Percentiles rank a stretch among this genome's conserved stretches.
phyloP scores from a whole-genome alignment of 23 tunicate genomes.

The Halocynthia roretzi region DNA sequence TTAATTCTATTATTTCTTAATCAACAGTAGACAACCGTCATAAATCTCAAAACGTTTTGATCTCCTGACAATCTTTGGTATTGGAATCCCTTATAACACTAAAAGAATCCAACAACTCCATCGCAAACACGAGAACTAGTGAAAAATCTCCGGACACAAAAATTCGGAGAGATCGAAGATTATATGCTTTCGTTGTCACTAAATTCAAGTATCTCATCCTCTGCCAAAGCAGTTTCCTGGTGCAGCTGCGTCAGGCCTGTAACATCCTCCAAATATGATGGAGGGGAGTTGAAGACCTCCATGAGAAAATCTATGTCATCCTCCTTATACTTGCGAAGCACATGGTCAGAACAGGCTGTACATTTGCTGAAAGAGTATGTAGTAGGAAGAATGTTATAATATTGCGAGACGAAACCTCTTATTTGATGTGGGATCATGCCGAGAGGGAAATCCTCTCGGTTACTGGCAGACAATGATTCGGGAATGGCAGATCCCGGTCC shows the following conservation, averaged over 20 bases:
- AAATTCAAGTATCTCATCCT: conserved; percentile 63
- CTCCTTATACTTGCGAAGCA: conserved; percentile 31
- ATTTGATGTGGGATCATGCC: conserved; percentile 96
- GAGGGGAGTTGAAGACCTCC: conserved; percentile 86
- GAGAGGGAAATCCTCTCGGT: conserved; percentile 29
- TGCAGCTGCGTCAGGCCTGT: conserved; percentile 83
- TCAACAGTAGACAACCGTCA: no score
- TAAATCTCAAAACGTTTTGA: no score
- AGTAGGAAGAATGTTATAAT: conserved; percentile 71
- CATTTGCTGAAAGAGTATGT: conserved; percentile 82
- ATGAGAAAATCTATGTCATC: conserved; percentile 58
- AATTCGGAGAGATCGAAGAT: no score
- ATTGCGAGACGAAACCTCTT: conserved; percentile 76
- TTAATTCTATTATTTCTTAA: no score
- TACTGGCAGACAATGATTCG: background rate
- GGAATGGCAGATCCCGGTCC: conserved; percentile 1
- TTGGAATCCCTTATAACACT: no score
- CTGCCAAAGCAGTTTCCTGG: conserved; percentile 55
- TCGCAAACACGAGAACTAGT: no score
- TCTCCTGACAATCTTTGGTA: no score
- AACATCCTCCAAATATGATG: conserved; percentile 76
- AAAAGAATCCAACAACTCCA: no score
- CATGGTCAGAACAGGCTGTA: conserved; percentile 85
- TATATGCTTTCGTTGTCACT: conserved; percentile 54
- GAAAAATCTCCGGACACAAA: no score